Evolutionary conservation across 2,113 vertebrate genomes (phyloP).

Genomic region (Dasypus novemcinctus): DNA sequence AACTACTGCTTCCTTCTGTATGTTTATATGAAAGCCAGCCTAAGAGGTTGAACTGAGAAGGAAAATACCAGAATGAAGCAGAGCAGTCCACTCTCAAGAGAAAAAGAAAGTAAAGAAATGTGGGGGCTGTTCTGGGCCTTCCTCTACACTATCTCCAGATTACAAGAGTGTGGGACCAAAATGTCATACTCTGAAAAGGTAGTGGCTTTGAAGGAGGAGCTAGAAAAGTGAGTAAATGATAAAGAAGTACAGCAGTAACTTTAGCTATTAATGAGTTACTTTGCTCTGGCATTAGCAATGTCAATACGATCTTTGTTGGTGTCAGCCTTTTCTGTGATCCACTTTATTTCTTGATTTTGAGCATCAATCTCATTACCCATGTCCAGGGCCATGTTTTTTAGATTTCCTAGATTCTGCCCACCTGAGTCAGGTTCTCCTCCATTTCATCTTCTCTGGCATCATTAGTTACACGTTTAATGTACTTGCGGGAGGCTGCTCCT

Average conservation of each 20-base stretch:
- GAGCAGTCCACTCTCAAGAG: conserved; percentile 51
- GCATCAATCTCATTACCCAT: conserved; percentile 84
- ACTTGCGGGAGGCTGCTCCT: conserved; percentile 82
- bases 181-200: conserved; percentile 48
- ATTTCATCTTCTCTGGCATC: conserved; percentile 97
- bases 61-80: not conserved
- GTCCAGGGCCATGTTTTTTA: no score
- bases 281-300: no score
- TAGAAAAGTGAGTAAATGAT: no score
- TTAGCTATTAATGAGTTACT: no score
- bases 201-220: no score
- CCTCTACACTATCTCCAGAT: not conserved
- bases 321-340: not conserved
- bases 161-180: not conserved
- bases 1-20: no score
- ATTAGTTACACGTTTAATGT: conserved; percentile 92
- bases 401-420: not conserved
- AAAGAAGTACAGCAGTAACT: not conserved
- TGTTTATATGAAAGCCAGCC: conserved; percentile 13
- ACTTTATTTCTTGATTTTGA: conserved; percentile 93
- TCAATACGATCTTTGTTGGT: no score
- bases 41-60: not conserved
- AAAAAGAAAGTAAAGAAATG: conserved; percentile 33
- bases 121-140: conserved; percentile 49
- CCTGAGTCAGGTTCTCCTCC: conserved; percentile 85